phyloP scores from a whole-genome alignment of 2,888 invertebrate genomes.

The Eudasyphora cyanicolor region DNA sequence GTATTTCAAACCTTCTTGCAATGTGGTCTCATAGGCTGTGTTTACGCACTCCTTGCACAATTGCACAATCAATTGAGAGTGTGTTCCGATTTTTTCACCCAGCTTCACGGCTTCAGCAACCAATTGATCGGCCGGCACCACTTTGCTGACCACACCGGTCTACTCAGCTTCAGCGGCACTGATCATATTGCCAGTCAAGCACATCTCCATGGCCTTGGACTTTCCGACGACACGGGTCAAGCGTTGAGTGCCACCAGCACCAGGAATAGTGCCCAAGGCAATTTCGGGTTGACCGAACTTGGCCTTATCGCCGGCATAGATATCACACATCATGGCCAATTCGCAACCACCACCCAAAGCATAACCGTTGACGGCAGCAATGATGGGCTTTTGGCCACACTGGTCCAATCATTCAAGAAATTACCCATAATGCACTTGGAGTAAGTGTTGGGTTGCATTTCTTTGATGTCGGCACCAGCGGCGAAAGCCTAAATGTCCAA shows the following conservation, averaged over 20 bases:
- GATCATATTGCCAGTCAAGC: constrained; percentile 95
- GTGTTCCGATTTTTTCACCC: constrained; percentile 94
- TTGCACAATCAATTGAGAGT: constrained; percentile 91
- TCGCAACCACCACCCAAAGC: constrained; percentile 99
- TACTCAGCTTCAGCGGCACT: constrained; percentile 95
- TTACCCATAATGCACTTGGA: constrained; percentile 85
- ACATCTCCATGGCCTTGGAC: constrained; percentile 99
- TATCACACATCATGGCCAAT: constrained; percentile 99
- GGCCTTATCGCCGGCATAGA: constrained; percentile 99
- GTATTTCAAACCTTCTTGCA: constrained; percentile 92
- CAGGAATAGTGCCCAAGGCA: constrained; percentile 96
- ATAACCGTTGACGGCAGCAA: constrained; percentile 99
- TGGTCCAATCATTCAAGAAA: constrained; percentile 93
- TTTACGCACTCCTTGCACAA: constrained; percentile 96
- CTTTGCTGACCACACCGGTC: constrained; percentile 92
- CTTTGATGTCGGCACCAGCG: constrained; percentile 98
- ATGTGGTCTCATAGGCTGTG: constrained; percentile 92
- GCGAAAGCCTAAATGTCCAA: constrained; percentile 89
- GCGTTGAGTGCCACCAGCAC: constrained; percentile 95
- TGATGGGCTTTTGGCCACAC: constrained; percentile 93
- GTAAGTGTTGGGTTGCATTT: constrained; percentile 92
- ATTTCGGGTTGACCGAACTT: constrained; percentile 99
- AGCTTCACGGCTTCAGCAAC: constrained; percentile 94
- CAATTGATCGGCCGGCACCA: constrained; percentile 92
- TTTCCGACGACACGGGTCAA: constrained; percentile 90